Evolutionary conservation across 2,113 vertebrate species (phyloP).

Genomic region (Paratilapia polleni): DNA sequence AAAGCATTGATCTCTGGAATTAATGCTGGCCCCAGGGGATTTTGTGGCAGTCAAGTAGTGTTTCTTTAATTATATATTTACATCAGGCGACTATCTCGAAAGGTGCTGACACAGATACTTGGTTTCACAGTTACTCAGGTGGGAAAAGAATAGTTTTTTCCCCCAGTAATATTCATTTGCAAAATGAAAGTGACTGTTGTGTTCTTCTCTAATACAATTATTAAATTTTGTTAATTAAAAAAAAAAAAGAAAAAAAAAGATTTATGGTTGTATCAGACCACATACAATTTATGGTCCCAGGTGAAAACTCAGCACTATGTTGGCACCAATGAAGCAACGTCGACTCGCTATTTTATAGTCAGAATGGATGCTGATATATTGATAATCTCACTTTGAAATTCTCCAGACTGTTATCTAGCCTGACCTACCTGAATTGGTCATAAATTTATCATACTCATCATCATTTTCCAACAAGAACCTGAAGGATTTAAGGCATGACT

Average conservation of each 20-base stretch:
- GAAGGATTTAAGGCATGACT: constrained; percentile 27
- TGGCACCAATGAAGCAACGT: constrained; percentile 8
- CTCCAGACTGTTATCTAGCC: constrained; percentile 7
- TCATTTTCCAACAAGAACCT: constrained; percentile 16
- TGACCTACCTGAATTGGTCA: constrained; percentile 30
- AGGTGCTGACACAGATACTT: constrained; percentile 67
- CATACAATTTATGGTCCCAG: constrained; percentile 23
- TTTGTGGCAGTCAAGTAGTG: constrained; percentile 73
- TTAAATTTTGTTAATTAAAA: background rate
- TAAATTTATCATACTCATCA: constrained; percentile 28
- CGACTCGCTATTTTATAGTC: constrained; percentile 28
- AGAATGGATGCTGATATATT: constrained; percentile 32
- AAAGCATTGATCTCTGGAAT: constrained; percentile 79
- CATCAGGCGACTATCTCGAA: constrained; percentile 58
- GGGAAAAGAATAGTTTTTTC: constrained; percentile 9
- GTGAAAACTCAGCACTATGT: constrained; percentile 32
- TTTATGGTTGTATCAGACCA: background rate
- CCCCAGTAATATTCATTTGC: background rate
- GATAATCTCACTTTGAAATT: constrained; percentile 42
- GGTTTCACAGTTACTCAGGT: constrained; percentile 33
- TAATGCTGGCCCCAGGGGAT: constrained; percentile 70
- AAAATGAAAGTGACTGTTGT: constrained; percentile 14
- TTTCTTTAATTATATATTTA: constrained; percentile 83
- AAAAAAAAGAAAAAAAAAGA: no score
- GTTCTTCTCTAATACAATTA: constrained; percentile 12